Percentiles rank a stretch among this genome's conserved stretches.
These are phyloP conservation scores for Halcyon senegalensis DNA, from an alignment of 2,113 vertebrate genomes.

Conservation along the genomic window DNA sequence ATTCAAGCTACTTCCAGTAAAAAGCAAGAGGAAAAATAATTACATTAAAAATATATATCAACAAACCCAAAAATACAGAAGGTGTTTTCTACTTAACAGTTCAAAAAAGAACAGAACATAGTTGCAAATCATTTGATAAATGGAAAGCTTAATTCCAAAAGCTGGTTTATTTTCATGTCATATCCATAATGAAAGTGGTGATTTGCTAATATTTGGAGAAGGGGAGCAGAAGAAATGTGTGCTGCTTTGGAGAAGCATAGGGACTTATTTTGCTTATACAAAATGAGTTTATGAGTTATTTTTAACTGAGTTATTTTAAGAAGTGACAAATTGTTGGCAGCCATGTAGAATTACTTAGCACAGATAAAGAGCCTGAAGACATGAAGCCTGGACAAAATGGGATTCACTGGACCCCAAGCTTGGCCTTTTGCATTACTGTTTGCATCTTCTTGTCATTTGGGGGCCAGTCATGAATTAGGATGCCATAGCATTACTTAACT, in stretches of 20 bases:
- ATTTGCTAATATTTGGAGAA: neutral
- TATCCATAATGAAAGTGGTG: neutral
- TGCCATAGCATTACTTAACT: too few relatives aligned
- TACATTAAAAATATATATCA: neutral
- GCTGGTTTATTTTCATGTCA: neutral
- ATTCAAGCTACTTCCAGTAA: neutral
- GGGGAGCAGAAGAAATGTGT: neutral
- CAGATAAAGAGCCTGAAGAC: neutral
- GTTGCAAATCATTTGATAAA: neutral
- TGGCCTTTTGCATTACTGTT: neutral
- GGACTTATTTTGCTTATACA: neutral
- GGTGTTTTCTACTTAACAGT: neutral
- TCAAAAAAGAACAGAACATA: neutral
- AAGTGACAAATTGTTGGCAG: neutral
- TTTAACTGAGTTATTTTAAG: constrained; percentile 22
- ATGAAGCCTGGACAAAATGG: neutral
- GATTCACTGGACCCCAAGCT: neutral
- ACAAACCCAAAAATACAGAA: neutral
- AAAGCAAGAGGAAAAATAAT: neutral
- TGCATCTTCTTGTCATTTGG: neutral
- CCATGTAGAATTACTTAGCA: neutral
- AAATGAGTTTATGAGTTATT: neutral
- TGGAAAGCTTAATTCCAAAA: neutral
- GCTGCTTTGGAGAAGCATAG: neutral
- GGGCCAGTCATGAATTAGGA: neutral